phyloP scores from a whole-genome alignment of 2,888 invertebrate species.

The Hedya salicella region DNA sequence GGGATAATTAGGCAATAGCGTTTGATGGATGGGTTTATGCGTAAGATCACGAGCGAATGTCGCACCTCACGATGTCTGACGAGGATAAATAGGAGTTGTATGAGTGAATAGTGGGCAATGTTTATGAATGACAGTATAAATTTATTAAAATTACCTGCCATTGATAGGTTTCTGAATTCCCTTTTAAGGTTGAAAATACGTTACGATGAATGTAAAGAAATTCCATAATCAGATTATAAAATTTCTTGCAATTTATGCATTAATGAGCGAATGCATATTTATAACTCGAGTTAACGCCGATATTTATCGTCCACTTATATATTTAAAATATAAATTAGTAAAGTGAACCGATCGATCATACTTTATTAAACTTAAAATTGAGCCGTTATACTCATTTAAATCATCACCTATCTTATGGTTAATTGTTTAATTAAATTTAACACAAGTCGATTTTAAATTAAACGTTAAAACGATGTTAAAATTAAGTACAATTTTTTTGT shows the following conservation, averaged over 20 bases:
- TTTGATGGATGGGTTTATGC: conserved; percentile 39
- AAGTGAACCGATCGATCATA: neutral
- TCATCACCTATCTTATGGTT: too few species aligned
- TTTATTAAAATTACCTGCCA: neutral
- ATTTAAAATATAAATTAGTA: neutral
- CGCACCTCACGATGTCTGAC: neutral
- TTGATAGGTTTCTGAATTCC: conserved; percentile 1
- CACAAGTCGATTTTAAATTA: too few species aligned
- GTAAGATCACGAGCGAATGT: conserved; percentile 24
- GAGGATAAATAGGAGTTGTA: conserved; percentile 12
- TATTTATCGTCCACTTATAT: neutral
- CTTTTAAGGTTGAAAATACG: conserved; percentile 11
- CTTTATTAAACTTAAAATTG: conserved; percentile 4
- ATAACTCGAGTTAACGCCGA: too few species aligned
- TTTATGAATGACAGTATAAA: conserved; percentile 12
- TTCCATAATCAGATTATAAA: neutral
- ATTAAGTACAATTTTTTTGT: too few species aligned
- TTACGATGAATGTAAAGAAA: neutral
- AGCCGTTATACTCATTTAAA: too few species aligned
- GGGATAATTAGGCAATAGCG: conserved; percentile 33
- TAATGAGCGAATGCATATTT: too few species aligned
- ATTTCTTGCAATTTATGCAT: too few species aligned
- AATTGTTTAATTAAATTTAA: too few species aligned
- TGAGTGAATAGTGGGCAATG: conserved; percentile 11
- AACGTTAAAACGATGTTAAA: too few species aligned